Conservation (phyloP, 2,888 invertebrate genomes). For the Polymixis lichenea region DNA sequence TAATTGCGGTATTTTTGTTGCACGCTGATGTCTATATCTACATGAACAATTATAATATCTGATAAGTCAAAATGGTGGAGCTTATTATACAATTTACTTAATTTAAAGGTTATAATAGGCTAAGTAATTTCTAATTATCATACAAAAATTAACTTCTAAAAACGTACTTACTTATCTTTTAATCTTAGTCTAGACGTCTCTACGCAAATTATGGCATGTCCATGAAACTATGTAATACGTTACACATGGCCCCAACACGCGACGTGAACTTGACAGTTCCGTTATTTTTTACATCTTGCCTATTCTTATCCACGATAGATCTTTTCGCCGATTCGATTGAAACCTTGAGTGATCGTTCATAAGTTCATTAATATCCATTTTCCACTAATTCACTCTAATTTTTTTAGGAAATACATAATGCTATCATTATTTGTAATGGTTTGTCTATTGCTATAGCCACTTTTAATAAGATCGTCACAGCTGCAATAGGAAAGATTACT, state of each 20-base stretch:
- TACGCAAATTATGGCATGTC: not conserved
- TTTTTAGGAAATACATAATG: not conserved
- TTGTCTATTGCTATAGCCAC: not conserved
- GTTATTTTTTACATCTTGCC: not conserved
- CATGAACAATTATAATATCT: no score
- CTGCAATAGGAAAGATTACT: not conserved
- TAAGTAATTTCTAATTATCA: not conserved
- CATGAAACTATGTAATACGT: no score
- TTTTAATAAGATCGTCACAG: not conserved
- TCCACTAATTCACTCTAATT: no score
- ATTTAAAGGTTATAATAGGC: not conserved
- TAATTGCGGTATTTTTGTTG: not conserved
- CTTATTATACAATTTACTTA: not conserved
- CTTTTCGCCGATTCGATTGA: not conserved
- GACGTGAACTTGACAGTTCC: not conserved
- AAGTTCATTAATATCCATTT: not conserved
- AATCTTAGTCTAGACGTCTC: not conserved
- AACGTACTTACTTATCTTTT: not conserved
- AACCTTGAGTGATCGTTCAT: not conserved
- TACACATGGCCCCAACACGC: not conserved
- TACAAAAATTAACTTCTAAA: not conserved
- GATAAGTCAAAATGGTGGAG: not conserved
- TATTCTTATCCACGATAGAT: not conserved
- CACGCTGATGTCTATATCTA: not conserved
- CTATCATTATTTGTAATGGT: no score